Evolutionary conservation across 2,888 invertebrate species (phyloP), one percentile per base, ranked within the genome.

Genomic region (Lucinisca nassula): DNA sequence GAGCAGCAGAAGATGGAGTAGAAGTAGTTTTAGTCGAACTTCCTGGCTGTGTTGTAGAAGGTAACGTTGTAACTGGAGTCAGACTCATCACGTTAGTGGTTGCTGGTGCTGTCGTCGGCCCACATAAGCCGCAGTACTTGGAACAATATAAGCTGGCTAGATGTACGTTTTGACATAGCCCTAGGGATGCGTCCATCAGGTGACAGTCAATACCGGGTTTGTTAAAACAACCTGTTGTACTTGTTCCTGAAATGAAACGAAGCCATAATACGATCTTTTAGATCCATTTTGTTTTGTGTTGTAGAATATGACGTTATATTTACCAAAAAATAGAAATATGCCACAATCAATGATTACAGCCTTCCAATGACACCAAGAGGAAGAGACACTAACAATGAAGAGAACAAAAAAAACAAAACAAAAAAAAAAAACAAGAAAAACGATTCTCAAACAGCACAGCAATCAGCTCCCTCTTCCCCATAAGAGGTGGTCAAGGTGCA

Each of bases 191-290:
- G 38, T 90, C 85, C 21, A 90, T 49, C 12, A 83, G 55, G 24
- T 81, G 83, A 35, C 90, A 90, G 73, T 90, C 89, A 8, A 89
- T 51, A 1, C 89, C 89, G 61, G 58, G 78, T 72, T 82, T 89
- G 70, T 89, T 80, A 0, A 51, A 24, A 67, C 89, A 89, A 24
- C 51, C 30, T 24, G 76, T 14, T 32, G 83, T 83, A 2, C 75
- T 58, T 45, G 87, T 58, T n/a, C 24, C 24, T 61, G 61, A 61
- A 45, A 45, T n/a, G n/a, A n/a, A n/a, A n/a, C n/a, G n/a, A n/a
- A n/a, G n/a, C n/a, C n/a, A n/a, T n/a, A n/a, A n/a, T n/a, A n/a
- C n/a, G n/a, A n/a, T n/a, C n/a, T n/a, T n/a, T n/a, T n/a, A n/a
- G n/a, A n/a, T n/a, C n/a, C n/a, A n/a, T n/a, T n/a, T n/a, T n/a